Percentiles rank a stretch among this genome's conserved stretches.
These are phyloP conservation scores for Actenoides hombroni DNA, from an alignment of 2,113 vertebrate species.

Conservation along the genomic window DNA sequence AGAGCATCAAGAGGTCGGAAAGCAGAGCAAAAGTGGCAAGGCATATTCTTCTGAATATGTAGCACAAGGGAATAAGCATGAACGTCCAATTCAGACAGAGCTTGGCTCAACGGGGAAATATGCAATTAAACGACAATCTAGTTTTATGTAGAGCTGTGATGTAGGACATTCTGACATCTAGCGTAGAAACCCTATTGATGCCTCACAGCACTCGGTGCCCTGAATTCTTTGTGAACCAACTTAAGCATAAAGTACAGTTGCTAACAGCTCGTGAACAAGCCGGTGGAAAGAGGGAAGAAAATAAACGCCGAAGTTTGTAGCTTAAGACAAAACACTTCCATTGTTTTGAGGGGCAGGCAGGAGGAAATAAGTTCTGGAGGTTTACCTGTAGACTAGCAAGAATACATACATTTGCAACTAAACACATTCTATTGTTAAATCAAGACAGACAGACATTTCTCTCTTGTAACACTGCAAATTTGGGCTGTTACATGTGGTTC, in stretches of 20 bases:
- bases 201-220: background rate
- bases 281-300: background rate
- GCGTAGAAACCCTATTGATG: background rate
- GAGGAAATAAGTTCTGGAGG: background rate
- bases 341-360: background rate
- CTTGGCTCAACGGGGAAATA: background rate
- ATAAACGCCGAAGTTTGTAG: background rate
- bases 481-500: background rate
- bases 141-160: background rate
- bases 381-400: background rate
- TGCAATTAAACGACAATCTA: background rate
- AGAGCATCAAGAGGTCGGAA: background rate
- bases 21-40: background rate
- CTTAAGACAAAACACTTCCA: background rate
- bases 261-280: background rate
- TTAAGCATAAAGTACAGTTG: background rate
- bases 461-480: background rate
- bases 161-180: background rate
- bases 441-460: background rate
- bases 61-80: background rate
- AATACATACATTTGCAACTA: background rate
- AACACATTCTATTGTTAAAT: background rate
- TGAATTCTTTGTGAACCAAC: background rate
- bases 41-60: background rate
- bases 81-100: background rate